These are phyloP conservation scores for Heliothis peltigera DNA, from an alignment of 2,888 invertebrate genomes.

Conservation along the genomic window DNA sequence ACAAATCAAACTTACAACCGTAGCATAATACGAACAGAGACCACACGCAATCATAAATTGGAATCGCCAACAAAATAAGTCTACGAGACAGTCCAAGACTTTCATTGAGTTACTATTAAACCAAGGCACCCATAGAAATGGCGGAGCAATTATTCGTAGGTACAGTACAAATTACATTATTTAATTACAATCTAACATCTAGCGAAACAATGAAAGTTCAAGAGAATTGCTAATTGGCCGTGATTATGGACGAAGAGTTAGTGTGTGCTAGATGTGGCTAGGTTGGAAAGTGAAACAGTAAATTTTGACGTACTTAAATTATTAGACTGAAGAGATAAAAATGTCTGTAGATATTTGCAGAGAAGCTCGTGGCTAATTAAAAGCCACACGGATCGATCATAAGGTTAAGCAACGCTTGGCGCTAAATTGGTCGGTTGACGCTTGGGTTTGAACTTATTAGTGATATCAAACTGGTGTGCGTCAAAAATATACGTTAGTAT, in stretches of 20 bases:
- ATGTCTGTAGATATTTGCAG: no score
- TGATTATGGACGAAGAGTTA: slow-evolving; percentile 62
- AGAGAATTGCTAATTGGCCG: slow-evolving; percentile 78
- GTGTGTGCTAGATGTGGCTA: slow-evolving; percentile 37
- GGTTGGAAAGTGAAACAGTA: no score
- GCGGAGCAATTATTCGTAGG: slow-evolving; percentile 56
- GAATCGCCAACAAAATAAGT: slow-evolving; percentile 43
- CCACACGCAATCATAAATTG: slow-evolving; percentile 45
- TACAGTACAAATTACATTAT: slow-evolving; percentile 65
- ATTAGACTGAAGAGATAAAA: no score
- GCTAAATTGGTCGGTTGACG: no score
- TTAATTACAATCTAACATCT: slow-evolving; percentile 74
- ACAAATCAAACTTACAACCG: not conserved
- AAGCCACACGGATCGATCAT: no score
- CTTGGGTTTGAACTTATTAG: no score
- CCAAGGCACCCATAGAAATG: slow-evolving; percentile 52
- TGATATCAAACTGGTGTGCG: no score
- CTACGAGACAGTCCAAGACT: slow-evolving; percentile 36
- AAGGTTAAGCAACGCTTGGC: no score
- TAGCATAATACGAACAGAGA: not conserved
- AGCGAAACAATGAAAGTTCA: slow-evolving; percentile 80
- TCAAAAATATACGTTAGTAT: no score
- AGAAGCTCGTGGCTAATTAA: no score
- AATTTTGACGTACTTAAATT: no score
- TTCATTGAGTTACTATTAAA: slow-evolving; percentile 50